A percentile compares a stretch with the other conserved stretches of the same genome.
phyloP scores from a whole-genome alignment of 1,140 invertebrate species.

The Steinernema khuongi region DNA sequence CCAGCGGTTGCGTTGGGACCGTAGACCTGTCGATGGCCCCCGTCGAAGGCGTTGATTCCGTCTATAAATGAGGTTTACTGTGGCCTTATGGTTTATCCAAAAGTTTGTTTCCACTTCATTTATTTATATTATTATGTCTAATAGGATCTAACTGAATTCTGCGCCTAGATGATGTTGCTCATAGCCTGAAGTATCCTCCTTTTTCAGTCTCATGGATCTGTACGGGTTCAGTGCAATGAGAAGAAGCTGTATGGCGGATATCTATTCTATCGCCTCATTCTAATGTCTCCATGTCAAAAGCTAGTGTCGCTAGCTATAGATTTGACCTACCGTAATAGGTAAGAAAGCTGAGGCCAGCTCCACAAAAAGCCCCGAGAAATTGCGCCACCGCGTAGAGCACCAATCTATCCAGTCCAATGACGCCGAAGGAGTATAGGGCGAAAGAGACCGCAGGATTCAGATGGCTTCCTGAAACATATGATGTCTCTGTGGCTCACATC shows the following conservation, averaged over 20 bases:
- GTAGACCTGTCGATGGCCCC: slow-evolving; percentile 51
- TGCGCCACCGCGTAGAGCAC: slow-evolving; percentile 63
- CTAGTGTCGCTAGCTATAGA: not conserved
- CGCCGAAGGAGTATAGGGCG: slow-evolving; percentile 61
- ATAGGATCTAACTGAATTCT: slow-evolving; percentile 11
- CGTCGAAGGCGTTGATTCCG: slow-evolving; percentile 61
- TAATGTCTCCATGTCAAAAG: not conserved
- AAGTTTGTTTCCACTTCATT: not conserved
- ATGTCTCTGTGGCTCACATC: not conserved
- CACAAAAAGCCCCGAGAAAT: slow-evolving; percentile 64
- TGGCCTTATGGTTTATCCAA: not conserved
- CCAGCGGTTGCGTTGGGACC: slow-evolving; percentile 61
- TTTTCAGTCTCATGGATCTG: no score
- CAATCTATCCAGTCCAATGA: slow-evolving; percentile 61
- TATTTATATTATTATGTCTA: not conserved
- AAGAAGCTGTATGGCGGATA: no score
- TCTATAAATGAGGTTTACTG: no score
- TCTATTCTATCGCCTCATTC: not conserved
- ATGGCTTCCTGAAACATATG: slow-evolving; percentile 62
- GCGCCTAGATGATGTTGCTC: no score
- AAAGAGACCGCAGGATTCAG: slow-evolving; percentile 65
- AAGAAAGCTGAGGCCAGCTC: slow-evolving; percentile 60
- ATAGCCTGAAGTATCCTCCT: no score
- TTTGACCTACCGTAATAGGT: slow-evolving; percentile 62
- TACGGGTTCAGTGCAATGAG: no score